These are phyloP conservation scores for Drosophila albomicans DNA, from an alignment of 1,140 invertebrate species.

Conservation along the genomic window DNA sequence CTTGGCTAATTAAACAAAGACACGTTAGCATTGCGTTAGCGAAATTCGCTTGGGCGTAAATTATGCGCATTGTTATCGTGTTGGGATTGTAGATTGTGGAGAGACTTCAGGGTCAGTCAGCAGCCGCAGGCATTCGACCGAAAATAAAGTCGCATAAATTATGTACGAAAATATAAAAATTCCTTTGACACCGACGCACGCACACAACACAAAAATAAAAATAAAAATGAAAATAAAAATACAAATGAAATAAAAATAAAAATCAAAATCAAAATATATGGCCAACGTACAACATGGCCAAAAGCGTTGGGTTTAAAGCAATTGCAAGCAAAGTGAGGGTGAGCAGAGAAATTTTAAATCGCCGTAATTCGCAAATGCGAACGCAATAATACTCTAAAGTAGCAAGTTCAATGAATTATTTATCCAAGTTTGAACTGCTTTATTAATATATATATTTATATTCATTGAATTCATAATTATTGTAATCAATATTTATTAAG, in stretches of 20 bases:
- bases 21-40: slow-evolving; percentile 29
- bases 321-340: slow-evolving; percentile 30
- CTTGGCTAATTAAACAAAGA: slow-evolving; percentile 32
- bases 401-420: too few relatives aligned
- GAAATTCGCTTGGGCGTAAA: slow-evolving; percentile 52
- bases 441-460: too few relatives aligned
- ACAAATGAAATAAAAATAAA: slow-evolving; percentile 48
- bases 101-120: slow-evolving; percentile 20
- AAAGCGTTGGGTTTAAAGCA: slow-evolving; percentile 53
- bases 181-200: slow-evolving; percentile 43
- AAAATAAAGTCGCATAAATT: slow-evolving; percentile 68
- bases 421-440: too few relatives aligned
- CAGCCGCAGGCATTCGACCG: slow-evolving; percentile 25
- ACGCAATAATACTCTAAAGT: not conserved
- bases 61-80: slow-evolving; percentile 56
- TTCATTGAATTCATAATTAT: too few relatives aligned
- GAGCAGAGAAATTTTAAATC: slow-evolving; percentile 17
- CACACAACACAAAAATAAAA: not conserved
- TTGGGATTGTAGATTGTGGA: slow-evolving; percentile 17
- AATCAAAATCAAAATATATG: slow-evolving; percentile 65
- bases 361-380: not conserved
- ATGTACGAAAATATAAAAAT: slow-evolving; percentile 42
- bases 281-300: slow-evolving; percentile 50
- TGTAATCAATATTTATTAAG: too few relatives aligned
- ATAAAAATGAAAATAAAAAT: slow-evolving; percentile 39